Percentiles rank a stretch among this genome's conserved stretches.
Conservation (phyloP, 1,140 invertebrate genomes). For the Steinernema feltiae region DNA sequence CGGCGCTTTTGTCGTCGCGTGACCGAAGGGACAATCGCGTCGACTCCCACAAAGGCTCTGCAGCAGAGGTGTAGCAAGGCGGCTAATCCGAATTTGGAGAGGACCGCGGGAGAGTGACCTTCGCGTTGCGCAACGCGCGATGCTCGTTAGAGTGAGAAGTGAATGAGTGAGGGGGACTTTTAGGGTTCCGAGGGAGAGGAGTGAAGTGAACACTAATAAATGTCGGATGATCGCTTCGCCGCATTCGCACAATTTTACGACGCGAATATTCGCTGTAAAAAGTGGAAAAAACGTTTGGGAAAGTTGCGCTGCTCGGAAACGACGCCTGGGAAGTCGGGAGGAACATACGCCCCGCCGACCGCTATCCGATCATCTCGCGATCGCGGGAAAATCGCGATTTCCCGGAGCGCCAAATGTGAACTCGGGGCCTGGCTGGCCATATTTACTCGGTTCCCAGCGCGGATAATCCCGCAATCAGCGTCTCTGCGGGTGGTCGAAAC, state of each 20-base stretch:
- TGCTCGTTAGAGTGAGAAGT: background rate
- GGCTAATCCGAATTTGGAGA: background rate
- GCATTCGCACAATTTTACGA: conserved; percentile 11
- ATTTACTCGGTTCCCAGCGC: background rate
- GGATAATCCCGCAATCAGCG: background rate
- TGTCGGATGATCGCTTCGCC: background rate
- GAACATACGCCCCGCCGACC: background rate
- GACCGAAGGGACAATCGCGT: too few relatives aligned
- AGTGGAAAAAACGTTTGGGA: conserved; percentile 4
- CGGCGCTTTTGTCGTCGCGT: background rate
- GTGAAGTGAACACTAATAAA: background rate
- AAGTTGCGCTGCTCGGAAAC: conserved; percentile 1
- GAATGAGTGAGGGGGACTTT: background rate
- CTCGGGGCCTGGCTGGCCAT: background rate
- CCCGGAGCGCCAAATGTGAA: background rate
- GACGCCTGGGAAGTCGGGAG: background rate
- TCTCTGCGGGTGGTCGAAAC: conserved; percentile 5
- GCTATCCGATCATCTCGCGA: background rate
- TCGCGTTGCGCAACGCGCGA: conserved; percentile 12
- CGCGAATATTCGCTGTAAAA: conserved; percentile 2
- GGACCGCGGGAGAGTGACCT: background rate
- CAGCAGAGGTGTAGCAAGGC: too few relatives aligned
- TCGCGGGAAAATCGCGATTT: background rate
- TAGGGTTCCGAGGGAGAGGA: background rate
- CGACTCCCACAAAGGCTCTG: too few relatives aligned